Base-by-base conservation (phyloP, 1,140 invertebrate species). In the Cecropterus lyciades region DNA sequence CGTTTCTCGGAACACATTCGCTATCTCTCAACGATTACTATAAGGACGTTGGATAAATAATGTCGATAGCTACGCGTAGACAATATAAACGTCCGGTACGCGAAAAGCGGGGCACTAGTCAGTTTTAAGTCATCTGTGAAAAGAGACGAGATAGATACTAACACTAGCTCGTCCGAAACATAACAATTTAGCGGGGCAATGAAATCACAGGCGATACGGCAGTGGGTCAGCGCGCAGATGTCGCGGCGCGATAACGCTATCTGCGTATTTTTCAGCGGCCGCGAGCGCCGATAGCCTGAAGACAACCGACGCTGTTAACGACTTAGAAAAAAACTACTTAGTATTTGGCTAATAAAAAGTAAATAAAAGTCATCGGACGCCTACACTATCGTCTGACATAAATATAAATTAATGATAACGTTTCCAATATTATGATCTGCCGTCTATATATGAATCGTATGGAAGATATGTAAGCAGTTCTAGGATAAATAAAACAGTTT, bases 401-500 rank as follows among this genome's bases (percentile, higher is more conserved):
- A 55, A 55, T 55, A 37, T 53, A 53, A 11, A 13, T 17, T 9
- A 11, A n/a, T 24, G 16, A 56, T 42, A 42, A 20, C 14, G 14
- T 6, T n/a, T 9, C n/a, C n/a, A 10, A n/a, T 40, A 11, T 52
- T 11, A 2, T 0, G 10, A 37, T n/a, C 5, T 10, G 7, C 9
- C 9, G 6, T 33, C 30, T 33, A 51, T 11, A 48, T 0, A 20
- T 20, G 3, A 4, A 17, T 1, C 24, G 14, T 20, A 53, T n/a
- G 8, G 27, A 10, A 30, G 33, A 57, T 45, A n/a, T 30, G 40
- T 30, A 11, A 9, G 20, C 42, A 42, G n/a, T 4, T 10, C 13
- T 13, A 33, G 11, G 15, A 13, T 15, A 69, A 77, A 73, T 75
- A 75, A 84, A 79, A 82, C 43, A 53, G 9, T 15, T 15, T 15